Conservation (phyloP, 2,113 vertebrate species). For the Scomber colias region DNA sequence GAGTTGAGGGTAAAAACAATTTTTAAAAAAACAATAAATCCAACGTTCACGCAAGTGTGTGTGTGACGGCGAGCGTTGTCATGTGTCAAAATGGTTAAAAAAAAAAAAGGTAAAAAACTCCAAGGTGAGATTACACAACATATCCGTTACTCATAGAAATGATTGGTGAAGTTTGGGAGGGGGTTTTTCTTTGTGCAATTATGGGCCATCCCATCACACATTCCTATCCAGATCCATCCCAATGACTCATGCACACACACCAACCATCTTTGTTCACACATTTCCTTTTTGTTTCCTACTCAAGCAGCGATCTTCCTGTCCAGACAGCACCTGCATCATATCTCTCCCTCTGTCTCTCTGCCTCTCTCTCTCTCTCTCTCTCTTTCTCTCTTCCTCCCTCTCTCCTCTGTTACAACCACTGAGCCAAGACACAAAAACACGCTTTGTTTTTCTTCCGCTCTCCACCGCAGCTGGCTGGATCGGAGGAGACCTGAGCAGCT, state of each 20-base stretch:
- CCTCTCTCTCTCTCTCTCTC: not conserved
- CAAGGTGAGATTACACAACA: constrained; percentile 6
- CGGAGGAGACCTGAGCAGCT: constrained; percentile 15
- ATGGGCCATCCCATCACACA: constrained; percentile 39
- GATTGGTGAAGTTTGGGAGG: not conserved
- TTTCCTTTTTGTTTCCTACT: constrained; percentile 67
- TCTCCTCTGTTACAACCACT: constrained; percentile 14
- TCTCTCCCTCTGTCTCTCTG: not conserved
- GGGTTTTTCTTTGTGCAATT: constrained; percentile 53
- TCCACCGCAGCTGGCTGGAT: constrained; percentile 13
- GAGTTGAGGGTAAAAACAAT: not conserved
- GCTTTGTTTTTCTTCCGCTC: constrained; percentile 52
- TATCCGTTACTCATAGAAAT: not conserved
- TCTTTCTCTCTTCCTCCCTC: constrained; percentile 5
- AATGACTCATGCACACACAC: constrained; percentile 68
- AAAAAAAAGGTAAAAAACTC: too few relatives aligned
- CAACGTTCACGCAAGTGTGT: not conserved
- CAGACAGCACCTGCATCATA: constrained; percentile 70
- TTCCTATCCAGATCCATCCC: constrained; percentile 44
- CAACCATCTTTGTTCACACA: constrained; percentile 55
- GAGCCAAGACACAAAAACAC: constrained; percentile 50
- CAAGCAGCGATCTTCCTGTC: constrained; percentile 60
- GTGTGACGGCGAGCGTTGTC: not conserved
- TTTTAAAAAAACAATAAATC: constrained; percentile 34
- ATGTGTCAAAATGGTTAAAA: not conserved